Evolutionary conservation across 2,888 invertebrate species (phyloP).

Genomic region (Ichneumoninae sp.): DNA sequence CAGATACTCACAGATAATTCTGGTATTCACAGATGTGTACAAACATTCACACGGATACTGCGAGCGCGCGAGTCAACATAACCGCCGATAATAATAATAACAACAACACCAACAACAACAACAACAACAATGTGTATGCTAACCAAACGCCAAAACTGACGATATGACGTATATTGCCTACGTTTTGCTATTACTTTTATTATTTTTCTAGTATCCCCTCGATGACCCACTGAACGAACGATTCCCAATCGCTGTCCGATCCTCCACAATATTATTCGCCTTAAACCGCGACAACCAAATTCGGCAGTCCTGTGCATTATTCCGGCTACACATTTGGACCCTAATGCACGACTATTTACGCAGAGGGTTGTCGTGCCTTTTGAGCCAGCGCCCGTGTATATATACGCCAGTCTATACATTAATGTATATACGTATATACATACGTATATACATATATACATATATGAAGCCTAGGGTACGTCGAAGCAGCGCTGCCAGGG

Average conservation of each 20-base stretch:
- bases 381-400: slow-evolving; percentile 17
- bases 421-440: background rate
- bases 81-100: no score
- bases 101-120: no score
- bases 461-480: slow-evolving; percentile 12
- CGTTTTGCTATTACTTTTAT: background rate
- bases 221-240: slow-evolving; percentile 64
- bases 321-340: slow-evolving; percentile 30
- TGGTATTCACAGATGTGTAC: no score
- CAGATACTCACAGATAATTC: no score
- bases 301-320: slow-evolving; percentile 28
- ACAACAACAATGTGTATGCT: no score
- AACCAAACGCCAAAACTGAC: no score
- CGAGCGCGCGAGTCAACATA: no score
- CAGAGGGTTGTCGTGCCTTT: slow-evolving; percentile 61
- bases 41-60: no score
- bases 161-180: background rate
- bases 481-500: background rate
- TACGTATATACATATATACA: background rate
- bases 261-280: slow-evolving; percentile 15
- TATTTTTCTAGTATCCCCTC: slow-evolving; percentile 12
- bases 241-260: background rate
- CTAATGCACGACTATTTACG: slow-evolving; percentile 63
- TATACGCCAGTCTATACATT: background rate
- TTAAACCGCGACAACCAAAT: slow-evolving; percentile 39